phyloP scores from a whole-genome alignment of 1,140 invertebrate species.

The Ceratina japonica region DNA sequence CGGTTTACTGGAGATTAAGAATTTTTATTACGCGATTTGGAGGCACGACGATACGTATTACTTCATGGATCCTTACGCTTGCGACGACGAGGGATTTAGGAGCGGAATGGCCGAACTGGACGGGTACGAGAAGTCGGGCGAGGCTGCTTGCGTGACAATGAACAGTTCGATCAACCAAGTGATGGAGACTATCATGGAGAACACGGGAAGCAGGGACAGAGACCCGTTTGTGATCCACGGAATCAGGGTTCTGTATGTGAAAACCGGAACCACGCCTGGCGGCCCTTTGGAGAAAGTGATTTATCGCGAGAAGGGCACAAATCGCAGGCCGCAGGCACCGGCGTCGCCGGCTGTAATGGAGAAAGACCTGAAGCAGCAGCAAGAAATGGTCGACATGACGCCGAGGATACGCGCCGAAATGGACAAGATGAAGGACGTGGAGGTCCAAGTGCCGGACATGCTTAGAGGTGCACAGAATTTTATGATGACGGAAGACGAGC shows the following conservation, averaged over 20 bases:
- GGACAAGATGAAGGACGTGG: conserved; percentile 42
- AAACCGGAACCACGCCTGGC: conserved; percentile 53
- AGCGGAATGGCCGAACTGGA: conserved; percentile 51
- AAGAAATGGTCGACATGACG: conserved; percentile 41
- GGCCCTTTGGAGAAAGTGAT: conserved; percentile 66
- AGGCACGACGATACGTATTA: conserved; percentile 71
- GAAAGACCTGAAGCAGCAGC: neutral
- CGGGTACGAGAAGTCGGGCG: conserved; percentile 37
- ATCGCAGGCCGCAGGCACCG: conserved; percentile 61
- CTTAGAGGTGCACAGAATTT: conserved; percentile 65
- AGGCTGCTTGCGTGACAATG: conserved; percentile 71
- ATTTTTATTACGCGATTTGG: conserved; percentile 74
- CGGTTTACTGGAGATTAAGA: conserved; percentile 73
- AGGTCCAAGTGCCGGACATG: conserved; percentile 68
- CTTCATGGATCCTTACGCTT: conserved; percentile 73
- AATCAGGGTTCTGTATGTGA: conserved; percentile 71
- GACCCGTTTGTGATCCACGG: conserved; percentile 73
- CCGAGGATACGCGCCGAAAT: conserved; percentile 56
- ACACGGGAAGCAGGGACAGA: conserved; percentile 68
- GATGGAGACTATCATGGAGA: conserved; percentile 69
- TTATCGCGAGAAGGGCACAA: conserved; percentile 69
- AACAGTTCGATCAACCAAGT: conserved; percentile 71
- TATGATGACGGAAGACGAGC: conserved; percentile 62
- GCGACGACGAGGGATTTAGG: conserved; percentile 71
- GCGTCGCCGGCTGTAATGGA: neutral